Conservation (phyloP, 2,888 invertebrate species). For the Drosophila neotestacea region DNA sequence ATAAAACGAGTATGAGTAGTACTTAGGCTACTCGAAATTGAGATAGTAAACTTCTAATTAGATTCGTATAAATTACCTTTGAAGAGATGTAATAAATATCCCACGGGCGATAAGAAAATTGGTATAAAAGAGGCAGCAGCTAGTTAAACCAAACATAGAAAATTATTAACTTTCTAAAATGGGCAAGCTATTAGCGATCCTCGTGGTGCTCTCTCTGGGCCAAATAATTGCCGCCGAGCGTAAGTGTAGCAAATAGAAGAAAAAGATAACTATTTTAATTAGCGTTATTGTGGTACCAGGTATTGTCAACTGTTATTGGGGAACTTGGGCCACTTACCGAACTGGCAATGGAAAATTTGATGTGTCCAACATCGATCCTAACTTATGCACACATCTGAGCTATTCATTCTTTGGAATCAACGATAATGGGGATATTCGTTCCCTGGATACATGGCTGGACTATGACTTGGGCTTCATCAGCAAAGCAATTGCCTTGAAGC, state of each 20-base stretch:
- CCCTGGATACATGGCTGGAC: conserved; percentile 69
- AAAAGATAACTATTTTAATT: not conserved
- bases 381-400: conserved; percentile 74
- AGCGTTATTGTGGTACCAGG: conserved; percentile 33
- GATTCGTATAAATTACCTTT: conserved; percentile 10
- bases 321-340: conserved; percentile 75
- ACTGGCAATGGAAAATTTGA: conserved; percentile 68
- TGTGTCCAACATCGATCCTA: conserved; percentile 60
- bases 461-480: conserved; percentile 66
- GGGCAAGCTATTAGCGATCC: conserved; percentile 31
- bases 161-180: conserved; percentile 18
- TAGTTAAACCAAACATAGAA: conserved; percentile 1
- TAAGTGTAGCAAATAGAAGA: conserved; percentile 22
- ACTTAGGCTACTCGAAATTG: conserved; percentile 8
- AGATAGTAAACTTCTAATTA: conserved; percentile 1
- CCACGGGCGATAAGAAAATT: conserved; percentile 35
- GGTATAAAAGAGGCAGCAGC: conserved; percentile 30
- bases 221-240: conserved; percentile 42
- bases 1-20: not conserved
- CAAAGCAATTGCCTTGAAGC: conserved; percentile 63
- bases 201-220: conserved; percentile 25
- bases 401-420: conserved; percentile 77
- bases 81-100: conserved; percentile 36
- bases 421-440: conserved; percentile 52
- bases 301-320: conserved; percentile 75